A percentile compares a stretch with the other conserved stretches of the same genome.
Evolutionary conservation across 2,113 vertebrate species (phyloP).

Genomic region (Jacana jacana): DNA sequence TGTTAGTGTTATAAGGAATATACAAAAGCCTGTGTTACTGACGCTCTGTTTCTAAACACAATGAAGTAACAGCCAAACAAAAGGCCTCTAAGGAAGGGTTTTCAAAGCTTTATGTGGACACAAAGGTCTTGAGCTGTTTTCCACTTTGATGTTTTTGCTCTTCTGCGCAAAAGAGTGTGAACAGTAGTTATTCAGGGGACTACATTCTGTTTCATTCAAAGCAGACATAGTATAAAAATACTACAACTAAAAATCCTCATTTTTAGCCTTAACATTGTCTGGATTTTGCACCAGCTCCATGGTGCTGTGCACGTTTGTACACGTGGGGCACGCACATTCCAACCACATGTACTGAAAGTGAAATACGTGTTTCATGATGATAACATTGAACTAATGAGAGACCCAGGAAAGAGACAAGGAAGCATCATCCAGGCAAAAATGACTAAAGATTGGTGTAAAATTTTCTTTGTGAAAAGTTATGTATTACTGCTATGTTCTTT

Average conservation of each 20-base stretch:
- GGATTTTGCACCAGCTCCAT: background rate
- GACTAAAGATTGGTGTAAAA: background rate
- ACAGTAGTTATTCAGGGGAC: background rate
- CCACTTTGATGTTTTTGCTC: background rate
- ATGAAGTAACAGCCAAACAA: background rate
- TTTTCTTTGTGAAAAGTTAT: background rate
- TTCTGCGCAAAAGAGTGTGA: background rate
- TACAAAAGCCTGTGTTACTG: background rate
- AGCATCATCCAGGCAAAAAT: background rate
- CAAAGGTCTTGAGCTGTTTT: background rate
- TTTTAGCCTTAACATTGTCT: background rate
- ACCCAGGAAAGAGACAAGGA: background rate
- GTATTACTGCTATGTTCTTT: background rate
- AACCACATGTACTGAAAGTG: background rate
- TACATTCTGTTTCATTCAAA: background rate
- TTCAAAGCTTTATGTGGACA: background rate
- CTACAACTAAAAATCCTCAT: fast-evolving
- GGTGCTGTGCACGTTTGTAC: background rate
- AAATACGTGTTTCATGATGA: background rate
- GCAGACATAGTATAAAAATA: background rate
- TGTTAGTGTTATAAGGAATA: background rate
- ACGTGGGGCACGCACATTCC: background rate
- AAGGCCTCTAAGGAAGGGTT: background rate
- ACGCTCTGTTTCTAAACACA: background rate
- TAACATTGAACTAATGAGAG: background rate